Base-by-base conservation (phyloP, 2,888 invertebrate genomes). In the Cyaniris semiargus region DNA sequence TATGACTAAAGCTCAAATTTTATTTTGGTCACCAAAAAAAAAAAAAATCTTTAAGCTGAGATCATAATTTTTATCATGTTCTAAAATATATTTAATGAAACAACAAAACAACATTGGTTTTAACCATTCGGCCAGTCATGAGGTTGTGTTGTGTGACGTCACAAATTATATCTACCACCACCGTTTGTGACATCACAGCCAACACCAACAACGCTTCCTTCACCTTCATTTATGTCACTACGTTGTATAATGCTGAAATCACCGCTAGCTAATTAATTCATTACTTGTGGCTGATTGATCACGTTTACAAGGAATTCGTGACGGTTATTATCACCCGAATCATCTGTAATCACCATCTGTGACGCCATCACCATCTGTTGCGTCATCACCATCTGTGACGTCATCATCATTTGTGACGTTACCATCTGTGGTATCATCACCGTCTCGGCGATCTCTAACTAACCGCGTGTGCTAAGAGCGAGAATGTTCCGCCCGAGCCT, bases 401-500 rank as follows among this genome's bases (percentile, higher is more conserved):
- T 15, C 5, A 48, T 48, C 0, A 48, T 0, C 15, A 21, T 58
- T 6, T 60, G 58, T 23, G n/a, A 23, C n/a, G n/a, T 21, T 10
- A 60, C 5, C 58, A 21, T 58, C n/a, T 21, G 58, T 21, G n/a
- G 31, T 31, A 18, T 1, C 31, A 18, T 70, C 31, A 70, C 34
- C 70, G n/a, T n/a, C 13, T 31, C 31, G 10, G 5, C 44, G 44
- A 44, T 44, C 44, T 38, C n/a, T 71, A n/a, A 71, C 74, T 53
- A 53, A 48, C 21, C 21, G 78, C 79, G 66, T 79, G 76, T 79
- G 78, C 79, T 66, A 79, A 75, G 78, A 78, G 78, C 78, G 80
- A 53, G 76, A 81, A 93, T 93, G 92, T 91, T 93, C 76, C 93
- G 93, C 6, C 93, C 92, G 77, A 85, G 89, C 77, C 82, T 93